Base-by-base conservation (phyloP, 2,113 vertebrate genomes). In the Microtus montanus region DNA sequence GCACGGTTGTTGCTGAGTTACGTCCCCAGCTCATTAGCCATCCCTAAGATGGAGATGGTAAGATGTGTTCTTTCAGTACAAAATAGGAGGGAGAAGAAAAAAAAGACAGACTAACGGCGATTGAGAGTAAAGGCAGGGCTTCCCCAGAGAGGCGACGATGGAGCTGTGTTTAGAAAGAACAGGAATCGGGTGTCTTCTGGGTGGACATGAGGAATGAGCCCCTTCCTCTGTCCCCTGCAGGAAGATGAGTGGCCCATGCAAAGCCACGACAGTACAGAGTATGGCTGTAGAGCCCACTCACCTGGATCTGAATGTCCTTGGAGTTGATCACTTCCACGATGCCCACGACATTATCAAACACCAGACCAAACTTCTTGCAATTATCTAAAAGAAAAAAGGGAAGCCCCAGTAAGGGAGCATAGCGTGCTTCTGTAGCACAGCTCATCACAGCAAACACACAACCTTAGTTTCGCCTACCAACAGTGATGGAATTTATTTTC, bases 281-380 rank as follows among this genome's bases (percentile, higher is more conserved):
- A 1, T 4, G 17, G 30, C 0, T 24, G 12, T 9, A 24, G 78
- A 15, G 30, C 68, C 5, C 61, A 15, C 49, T 97, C 97, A 99
- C 99, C 99, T 99, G 99, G 97, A 99, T 98, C 94, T 99, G 98
- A 97, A 99, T 98, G 80, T 99, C 98, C 97, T 98, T 99, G 96
- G 99, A 99, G 98, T 99, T 99, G 98, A 99, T 99, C 94, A 99
- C 98, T 98, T 99, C 99, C 95, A 99, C 99, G 38, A 99, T 99
- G 88, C 99, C 99, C 89, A 99, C 99, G 58, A 99, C 99, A 11
- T 99, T 99, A 97, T 99, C 99, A 98, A 99, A 99, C 90, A 99
- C 99, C 91, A 99, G 98, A 88, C 99, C 99, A 95, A 99, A 98
- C 97, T 99, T 99, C 98, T 99, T 99, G 97, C 99, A 99, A 96